Evolutionary conservation across 64 coral and sea anemone genomes (phyloP).

Genomic region (Orbicella faveolata): DNA sequence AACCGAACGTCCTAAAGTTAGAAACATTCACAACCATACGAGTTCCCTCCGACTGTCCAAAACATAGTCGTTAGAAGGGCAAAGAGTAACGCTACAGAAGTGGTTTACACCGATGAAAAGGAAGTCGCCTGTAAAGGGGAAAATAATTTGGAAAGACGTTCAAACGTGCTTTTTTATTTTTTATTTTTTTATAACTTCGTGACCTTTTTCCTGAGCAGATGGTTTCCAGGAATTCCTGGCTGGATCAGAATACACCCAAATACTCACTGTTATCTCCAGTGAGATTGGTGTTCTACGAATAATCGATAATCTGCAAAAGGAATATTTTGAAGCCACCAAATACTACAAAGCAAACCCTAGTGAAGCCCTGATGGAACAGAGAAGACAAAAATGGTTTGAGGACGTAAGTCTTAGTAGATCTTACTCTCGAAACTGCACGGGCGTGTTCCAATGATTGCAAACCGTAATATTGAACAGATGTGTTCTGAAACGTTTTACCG

Average conservation of each 20-base stretch:
- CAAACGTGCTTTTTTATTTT: too few species aligned
- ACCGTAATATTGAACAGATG: too few species aligned
- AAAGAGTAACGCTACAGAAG: too few species aligned
- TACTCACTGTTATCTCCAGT: neutral
- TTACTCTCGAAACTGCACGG: neutral
- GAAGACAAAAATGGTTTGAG: constrained; percentile 32
- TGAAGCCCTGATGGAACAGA: neutral
- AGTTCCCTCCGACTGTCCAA: too few species aligned
- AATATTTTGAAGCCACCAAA: constrained; percentile 29
- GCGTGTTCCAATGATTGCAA: neutral
- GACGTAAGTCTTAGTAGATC: neutral
- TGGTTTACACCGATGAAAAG: too few species aligned
- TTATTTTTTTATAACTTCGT: too few species aligned
- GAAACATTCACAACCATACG: too few species aligned
- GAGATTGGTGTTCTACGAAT: neutral
- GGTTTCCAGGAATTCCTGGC: neutral
- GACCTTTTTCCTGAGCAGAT: neutral
- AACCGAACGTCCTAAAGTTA: too few species aligned
- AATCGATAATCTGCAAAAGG: neutral
- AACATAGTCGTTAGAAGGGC: too few species aligned
- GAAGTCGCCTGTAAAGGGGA: too few species aligned
- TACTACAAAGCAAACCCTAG: neutral
- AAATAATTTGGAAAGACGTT: too few species aligned
- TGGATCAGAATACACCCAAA: constrained; percentile 12
- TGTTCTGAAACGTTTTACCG: too few species aligned